phyloP scores from a whole-genome alignment of 2,888 invertebrate genomes.

The Dugesia japonica region DNA sequence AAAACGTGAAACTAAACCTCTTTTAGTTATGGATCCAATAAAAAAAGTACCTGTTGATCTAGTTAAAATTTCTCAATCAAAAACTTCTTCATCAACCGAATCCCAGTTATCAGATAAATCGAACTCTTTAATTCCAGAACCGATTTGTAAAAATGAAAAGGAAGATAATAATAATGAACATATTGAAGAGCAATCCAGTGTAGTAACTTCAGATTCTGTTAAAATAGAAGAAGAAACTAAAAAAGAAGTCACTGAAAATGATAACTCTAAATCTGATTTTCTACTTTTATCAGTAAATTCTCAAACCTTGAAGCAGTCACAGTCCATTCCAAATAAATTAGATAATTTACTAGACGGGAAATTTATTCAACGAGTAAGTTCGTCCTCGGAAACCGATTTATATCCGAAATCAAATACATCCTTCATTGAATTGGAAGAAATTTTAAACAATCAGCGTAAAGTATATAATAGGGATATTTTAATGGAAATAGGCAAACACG shows the following conservation, averaged over 20 bases:
- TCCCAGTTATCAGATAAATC: too few species aligned
- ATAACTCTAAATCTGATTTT: background rate
- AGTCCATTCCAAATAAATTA: conserved; percentile 1
- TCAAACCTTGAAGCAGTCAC: background rate
- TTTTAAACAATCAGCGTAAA: background rate
- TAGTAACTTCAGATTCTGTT: background rate
- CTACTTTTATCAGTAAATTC: background rate
- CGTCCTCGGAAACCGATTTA: background rate
- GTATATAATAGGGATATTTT: background rate
- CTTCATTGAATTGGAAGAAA: background rate
- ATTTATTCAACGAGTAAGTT: background rate
- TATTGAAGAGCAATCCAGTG: background rate
- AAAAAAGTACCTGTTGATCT: background rate
- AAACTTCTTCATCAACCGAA: background rate
- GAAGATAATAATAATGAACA: background rate
- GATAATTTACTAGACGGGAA: background rate
- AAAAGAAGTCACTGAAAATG: background rate
- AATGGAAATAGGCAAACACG: background rate
- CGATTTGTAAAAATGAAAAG: background rate
- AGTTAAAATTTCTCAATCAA: background rate
- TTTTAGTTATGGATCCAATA: background rate
- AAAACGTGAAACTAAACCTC: background rate
- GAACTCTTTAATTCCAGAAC: background rate
- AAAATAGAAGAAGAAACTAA: background rate
- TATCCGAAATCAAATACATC: background rate